Conservation (phyloP, 2,113 vertebrate species). For the Haemorhous mexicanus region DNA sequence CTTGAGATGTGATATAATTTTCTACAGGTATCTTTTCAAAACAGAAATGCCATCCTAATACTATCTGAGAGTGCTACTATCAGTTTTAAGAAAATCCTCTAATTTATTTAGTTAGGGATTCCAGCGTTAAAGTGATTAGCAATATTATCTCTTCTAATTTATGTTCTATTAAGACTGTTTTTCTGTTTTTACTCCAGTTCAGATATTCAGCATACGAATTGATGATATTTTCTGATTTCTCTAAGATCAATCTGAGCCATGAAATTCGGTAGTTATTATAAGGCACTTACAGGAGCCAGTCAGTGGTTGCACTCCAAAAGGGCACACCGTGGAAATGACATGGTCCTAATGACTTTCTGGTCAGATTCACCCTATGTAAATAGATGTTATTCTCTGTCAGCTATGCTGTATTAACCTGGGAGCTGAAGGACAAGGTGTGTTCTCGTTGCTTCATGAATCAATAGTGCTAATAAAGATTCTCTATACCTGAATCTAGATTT, state of each 20-base stretch:
- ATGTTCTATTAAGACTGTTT: background rate
- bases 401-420: background rate
- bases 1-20: background rate
- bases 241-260: background rate
- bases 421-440: constrained; percentile 28
- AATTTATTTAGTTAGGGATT: background rate
- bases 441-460: background rate
- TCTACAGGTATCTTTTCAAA: background rate
- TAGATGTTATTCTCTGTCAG: constrained; percentile 16
- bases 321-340: background rate
- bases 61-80: background rate
- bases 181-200: background rate
- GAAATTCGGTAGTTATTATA: background rate
- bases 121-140: background rate
- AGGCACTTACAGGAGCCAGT: background rate
- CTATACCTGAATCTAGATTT: background rate
- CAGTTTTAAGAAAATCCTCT: background rate
- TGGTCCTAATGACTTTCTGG: constrained; percentile 14
- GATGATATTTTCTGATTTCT: background rate
- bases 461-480: constrained; percentile 10
- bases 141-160: background rate
- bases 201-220: background rate
- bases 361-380: background rate
- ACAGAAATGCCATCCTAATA: background rate
- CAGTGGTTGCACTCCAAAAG: background rate